Evolutionary conservation across 2,797 vertebrate species (phyloP).

Genomic region (Dermochelys coriacea): DNA sequence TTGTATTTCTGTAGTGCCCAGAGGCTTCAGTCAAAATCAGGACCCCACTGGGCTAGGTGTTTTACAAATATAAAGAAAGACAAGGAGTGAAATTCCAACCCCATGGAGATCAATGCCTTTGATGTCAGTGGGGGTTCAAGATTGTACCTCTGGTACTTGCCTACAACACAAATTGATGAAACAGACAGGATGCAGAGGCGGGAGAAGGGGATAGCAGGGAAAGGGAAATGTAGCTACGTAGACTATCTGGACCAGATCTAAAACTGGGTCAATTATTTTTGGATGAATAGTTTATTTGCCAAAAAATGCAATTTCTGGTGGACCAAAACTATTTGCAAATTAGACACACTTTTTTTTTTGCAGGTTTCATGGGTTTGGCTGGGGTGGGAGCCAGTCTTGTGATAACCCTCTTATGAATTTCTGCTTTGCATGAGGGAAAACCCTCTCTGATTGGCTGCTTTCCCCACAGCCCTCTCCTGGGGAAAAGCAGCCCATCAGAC

Average conservation of each 20-base stretch:
- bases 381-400: no score
- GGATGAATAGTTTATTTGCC: not conserved
- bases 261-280: not conserved
- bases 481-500: no score
- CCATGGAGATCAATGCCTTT: not conserved
- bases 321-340: not conserved
- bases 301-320: not conserved
- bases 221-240: not conserved
- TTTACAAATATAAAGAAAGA: not conserved
- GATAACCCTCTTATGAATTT: no score
- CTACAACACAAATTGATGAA: not conserved
- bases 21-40: slow-evolving; percentile 19
- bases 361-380: no score
- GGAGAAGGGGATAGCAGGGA: not conserved
- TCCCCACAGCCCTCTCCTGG: no score
- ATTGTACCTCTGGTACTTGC: not conserved
- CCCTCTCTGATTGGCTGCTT: no score
- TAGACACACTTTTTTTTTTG: no score
- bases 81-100: not conserved
- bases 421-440: no score
- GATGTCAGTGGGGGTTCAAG: not conserved
- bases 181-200: not conserved
- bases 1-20: slow-evolving; percentile 2
- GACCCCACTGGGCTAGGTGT: not conserved
- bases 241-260: not conserved